Evolutionary conservation across 2,888 invertebrate species (phyloP).

Genomic region (Fragum sueziense): DNA sequence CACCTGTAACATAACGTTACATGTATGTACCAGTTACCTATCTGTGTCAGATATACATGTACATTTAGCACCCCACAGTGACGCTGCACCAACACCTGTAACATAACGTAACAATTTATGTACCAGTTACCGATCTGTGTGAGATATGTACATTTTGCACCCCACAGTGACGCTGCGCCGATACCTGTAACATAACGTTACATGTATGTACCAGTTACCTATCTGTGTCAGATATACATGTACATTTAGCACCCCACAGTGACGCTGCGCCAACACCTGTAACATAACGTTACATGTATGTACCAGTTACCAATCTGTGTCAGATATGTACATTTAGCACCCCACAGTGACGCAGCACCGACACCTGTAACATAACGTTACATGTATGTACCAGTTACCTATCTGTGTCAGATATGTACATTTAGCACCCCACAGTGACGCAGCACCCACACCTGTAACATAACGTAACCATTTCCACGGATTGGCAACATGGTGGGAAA

Average conservation of each 20-base stretch:
- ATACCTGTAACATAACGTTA: conserved; percentile 89
- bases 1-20: conserved; percentile 88
- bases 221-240: conserved; percentile 92
- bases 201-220: conserved; percentile 93
- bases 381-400: conserved; percentile 93
- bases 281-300: too few species aligned
- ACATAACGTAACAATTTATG: too few species aligned
- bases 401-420: conserved; percentile 93
- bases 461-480: too few species aligned
- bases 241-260: conserved; percentile 99
- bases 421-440: conserved; percentile 99
- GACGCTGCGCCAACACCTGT: conserved; percentile 96
- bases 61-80: conserved; percentile 99
- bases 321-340: conserved; percentile 97
- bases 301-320: conserved; percentile 91
- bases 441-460: conserved; percentile 94
- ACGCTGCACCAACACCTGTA: conserved; percentile 95
- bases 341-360: conserved; percentile 99
- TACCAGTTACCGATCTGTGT: conserved; percentile 91
- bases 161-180: conserved; percentile 99
- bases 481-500: too few species aligned
- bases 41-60: conserved; percentile 93
- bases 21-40: conserved; percentile 92
- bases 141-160: conserved; percentile 97
- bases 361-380: conserved; percentile 89